Conservation (phyloP, 2,797 vertebrate species). For the Esox lucius region DNA sequence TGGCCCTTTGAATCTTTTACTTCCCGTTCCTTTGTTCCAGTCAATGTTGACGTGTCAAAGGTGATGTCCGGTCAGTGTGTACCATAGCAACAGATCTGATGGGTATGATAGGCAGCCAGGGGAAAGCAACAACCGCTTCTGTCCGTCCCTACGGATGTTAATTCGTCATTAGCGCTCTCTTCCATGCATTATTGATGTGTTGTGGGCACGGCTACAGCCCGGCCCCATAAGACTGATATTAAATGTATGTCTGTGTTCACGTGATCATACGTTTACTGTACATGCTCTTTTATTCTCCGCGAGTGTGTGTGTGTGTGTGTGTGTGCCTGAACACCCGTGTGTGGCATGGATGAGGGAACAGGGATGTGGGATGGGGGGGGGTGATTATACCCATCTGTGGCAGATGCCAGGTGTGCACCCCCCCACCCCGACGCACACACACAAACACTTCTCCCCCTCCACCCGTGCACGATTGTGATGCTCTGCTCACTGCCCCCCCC, state of each 20-base stretch:
- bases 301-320: slow-evolving; percentile 13
- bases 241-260: slow-evolving; percentile 8
- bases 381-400: slow-evolving; percentile 80
- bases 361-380: slow-evolving; percentile 26
- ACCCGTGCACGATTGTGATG: slow-evolving; percentile 49
- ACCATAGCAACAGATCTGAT: not conserved
- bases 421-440: slow-evolving; percentile 34
- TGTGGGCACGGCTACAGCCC: not conserved
- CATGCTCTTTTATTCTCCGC: slow-evolving; percentile 1
- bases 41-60: slow-evolving; percentile 47
- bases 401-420: slow-evolving; percentile 75
- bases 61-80: not conserved
- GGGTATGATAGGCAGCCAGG: not conserved
- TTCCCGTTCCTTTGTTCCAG: slow-evolving; percentile 51
- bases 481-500: slow-evolving; percentile 45
- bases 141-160: not conserved
- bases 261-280: slow-evolving; percentile 4
- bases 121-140: not conserved
- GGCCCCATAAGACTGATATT: not conserved
- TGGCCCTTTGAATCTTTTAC: slow-evolving; percentile 37
- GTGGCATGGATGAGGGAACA: slow-evolving; percentile 37
- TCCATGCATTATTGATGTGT: slow-evolving; percentile 9
- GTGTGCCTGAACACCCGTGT: slow-evolving; percentile 36
- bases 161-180: slow-evolving; percentile 1
- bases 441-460: slow-evolving; percentile 33